These are phyloP conservation scores for Drosophila malerkotliana DNA, from an alignment of 1,140 invertebrate species.

Conservation along the genomic window DNA sequence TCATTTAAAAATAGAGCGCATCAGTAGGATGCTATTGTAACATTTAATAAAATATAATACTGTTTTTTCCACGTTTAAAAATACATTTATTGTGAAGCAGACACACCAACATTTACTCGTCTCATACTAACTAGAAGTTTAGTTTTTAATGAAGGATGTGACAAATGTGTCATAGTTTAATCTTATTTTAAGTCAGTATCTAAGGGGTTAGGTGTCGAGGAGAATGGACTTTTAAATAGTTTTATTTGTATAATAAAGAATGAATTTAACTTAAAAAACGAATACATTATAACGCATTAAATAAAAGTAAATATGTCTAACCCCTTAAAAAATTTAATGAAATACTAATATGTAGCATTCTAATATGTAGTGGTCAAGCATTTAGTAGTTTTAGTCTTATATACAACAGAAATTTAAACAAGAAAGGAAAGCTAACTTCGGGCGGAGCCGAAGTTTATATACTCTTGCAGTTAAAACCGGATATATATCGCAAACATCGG, in stretches of 20 bases:
- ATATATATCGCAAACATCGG: no score
- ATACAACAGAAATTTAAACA: background rate
- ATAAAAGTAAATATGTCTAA: background rate
- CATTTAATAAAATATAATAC: background rate
- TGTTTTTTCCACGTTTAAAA: background rate
- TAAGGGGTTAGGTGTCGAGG: background rate
- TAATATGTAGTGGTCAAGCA: background rate
- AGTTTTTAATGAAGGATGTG: background rate
- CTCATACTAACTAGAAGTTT: no score
- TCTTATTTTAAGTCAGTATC: background rate
- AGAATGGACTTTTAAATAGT: no score
- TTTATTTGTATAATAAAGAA: no score
- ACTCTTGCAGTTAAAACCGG: no score
- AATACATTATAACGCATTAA: no score
- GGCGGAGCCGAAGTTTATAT: no score
- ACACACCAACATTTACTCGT: no score
- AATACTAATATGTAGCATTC: background rate
- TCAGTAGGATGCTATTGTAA: background rate
- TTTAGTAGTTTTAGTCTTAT: background rate
- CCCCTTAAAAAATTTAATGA: background rate
- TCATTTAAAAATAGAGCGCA: background rate
- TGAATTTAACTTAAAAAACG: no score
- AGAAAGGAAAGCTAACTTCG: no score
- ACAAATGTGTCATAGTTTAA: background rate
- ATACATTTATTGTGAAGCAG: background rate